Conservation (phyloP, 2,797 vertebrate species). For the Dallia pectoralis region DNA sequence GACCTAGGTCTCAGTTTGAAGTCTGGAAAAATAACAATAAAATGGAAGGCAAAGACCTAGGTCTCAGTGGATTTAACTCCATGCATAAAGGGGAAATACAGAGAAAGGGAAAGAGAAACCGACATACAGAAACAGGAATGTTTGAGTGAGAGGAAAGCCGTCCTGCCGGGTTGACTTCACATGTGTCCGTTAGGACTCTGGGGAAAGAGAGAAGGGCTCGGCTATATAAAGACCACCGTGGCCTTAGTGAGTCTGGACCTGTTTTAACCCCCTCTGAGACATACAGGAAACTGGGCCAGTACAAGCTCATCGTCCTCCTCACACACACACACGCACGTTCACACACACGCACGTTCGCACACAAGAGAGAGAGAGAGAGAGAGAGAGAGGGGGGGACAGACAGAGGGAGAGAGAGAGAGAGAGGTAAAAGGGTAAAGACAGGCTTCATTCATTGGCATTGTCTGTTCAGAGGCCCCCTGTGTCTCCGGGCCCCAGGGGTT, state of each 20-base stretch:
- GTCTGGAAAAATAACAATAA: no score
- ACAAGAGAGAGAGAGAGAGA: conserved; percentile 4
- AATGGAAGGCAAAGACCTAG: no score
- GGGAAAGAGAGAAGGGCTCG: conserved; percentile 35
- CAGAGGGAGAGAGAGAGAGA: no score
- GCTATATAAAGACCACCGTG: conserved; percentile 73
- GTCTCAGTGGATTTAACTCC: no score
- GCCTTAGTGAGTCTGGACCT: conserved; percentile 30
- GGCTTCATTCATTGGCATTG: no score
- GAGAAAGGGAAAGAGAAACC: not conserved
- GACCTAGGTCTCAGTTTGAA: no score
- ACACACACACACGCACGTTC: conserved; percentile 26
- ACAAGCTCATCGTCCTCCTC: conserved; percentile 57
- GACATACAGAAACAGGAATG: conserved; percentile 16
- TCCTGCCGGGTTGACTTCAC: conserved; percentile 67
- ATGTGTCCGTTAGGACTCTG: conserved; percentile 60
- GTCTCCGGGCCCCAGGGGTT: conserved; percentile 15
- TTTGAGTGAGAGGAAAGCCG: conserved; percentile 36
- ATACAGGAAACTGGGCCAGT: conserved; percentile 67
- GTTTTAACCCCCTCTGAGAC: conserved; percentile 30
- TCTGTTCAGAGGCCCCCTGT: not conserved
- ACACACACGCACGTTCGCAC: conserved; percentile 3
- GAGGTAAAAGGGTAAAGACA: no score
- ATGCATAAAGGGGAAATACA: no score
- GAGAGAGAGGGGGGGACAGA: no score